Evolutionary conservation across 2,888 invertebrate genomes (phyloP), one percentile per base, ranked within the genome.

Genomic region (Congeria kusceri): DNA sequence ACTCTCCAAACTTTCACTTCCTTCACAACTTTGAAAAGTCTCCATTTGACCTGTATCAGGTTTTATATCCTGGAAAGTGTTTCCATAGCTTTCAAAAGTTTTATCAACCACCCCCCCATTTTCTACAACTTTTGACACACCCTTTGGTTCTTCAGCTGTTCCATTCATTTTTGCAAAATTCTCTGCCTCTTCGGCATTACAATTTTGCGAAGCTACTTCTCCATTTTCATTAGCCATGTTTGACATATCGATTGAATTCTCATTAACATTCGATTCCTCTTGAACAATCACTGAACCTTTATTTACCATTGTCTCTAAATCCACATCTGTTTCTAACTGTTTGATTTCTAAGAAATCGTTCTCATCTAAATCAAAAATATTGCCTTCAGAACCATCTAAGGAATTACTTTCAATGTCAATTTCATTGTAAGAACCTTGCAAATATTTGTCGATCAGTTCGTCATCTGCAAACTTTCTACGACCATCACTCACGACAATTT

Each of bases 351-450:
- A 57, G 32, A 80, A 72, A 62, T 80, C 80, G 13, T 71, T 72
- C 58, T 80, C 80, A 68, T 80, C 71, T n/a, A 80, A 46, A 58
- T 80, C 69, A 71, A 80, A 80, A 29, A 80, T 80, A 56, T 80
- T 80, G 9, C 47, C 67, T 44, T 80, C 80, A 47, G 64, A 67
- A 46, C 67, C 80, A 28, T 69, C 64, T 49, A 72, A 68, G 11
- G 79, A 67, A 77, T 67, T 72, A 56, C 63, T 71, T 23, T 77
- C 77, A 32, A 66, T 63, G 32, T 66, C 46, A 71, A 66, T 66
- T 28, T 71, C 71, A 64, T 65, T 72, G 25, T 25, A 53, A 23
- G 53, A 53, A 7, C 53, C 53, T 53, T 53, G 53, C 49, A 72
- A 72, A 65, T 72, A 72, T 58, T 64, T 58, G 58, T 57, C 65